Conservation (phyloP, 53 echinoderm and acorn worm species). For the Paracentrotus lividus region DNA sequence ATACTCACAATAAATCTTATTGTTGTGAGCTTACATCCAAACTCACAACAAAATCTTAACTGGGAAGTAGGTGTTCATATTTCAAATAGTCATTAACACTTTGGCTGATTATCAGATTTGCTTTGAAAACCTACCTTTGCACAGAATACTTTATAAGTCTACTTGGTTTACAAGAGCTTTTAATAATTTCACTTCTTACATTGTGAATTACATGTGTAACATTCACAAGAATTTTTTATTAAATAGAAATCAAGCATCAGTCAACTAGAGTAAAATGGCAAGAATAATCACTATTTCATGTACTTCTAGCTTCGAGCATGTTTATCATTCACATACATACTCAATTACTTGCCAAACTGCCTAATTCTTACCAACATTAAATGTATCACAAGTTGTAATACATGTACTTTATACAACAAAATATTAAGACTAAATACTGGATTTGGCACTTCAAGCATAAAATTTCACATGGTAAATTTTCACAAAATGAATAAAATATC, state of each 20-base stretch:
- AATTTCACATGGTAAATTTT: not conserved
- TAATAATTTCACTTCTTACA: too few relatives aligned
- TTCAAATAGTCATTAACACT: too few relatives aligned
- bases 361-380: not conserved
- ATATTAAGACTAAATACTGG: constrained; percentile 30
- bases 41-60: too few relatives aligned
- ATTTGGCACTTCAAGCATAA: constrained; percentile 22
- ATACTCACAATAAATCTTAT: not conserved
- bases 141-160: too few relatives aligned
- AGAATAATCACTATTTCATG: not conserved
- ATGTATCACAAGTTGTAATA: not conserved
- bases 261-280: not conserved
- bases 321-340: too few relatives aligned
- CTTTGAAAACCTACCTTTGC: too few relatives aligned
- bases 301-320: not conserved
- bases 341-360: too few relatives aligned
- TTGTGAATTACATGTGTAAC: not conserved
- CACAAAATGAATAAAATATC: not conserved
- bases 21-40: not conserved
- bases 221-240: too few relatives aligned
- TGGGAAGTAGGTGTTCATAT: too few relatives aligned
- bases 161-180: too few relatives aligned
- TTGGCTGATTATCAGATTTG: too few relatives aligned
- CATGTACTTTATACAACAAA: not conserved
- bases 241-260: not conserved